These are phyloP conservation scores for Baccha elongata DNA, from an alignment of 2,888 invertebrate species.

Conservation along the genomic window DNA sequence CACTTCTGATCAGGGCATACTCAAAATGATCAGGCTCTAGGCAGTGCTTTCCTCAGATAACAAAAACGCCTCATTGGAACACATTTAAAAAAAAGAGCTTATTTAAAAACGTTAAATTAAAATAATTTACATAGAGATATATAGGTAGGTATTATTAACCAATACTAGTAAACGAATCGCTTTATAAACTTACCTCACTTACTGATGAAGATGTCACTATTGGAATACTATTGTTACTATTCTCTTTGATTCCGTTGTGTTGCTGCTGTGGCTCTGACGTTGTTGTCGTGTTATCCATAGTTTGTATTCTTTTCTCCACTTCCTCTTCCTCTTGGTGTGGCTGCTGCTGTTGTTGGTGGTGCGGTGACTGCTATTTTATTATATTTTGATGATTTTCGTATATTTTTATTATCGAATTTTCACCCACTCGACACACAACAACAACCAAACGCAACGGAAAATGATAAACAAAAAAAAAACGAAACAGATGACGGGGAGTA, in stretches of 20 bases:
- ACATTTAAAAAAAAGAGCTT: too few relatives aligned
- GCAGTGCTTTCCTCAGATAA: too few relatives aligned
- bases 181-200: conserved; percentile 58
- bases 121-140: too few relatives aligned
- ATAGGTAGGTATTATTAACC: too few relatives aligned
- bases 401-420: conserved; percentile 62
- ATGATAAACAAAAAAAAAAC: conserved; percentile 46
- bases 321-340: conserved; percentile 47
- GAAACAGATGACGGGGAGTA: conserved; percentile 62
- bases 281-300: conserved; percentile 74
- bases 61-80: too few relatives aligned
- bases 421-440: conserved; percentile 61
- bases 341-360: neutral
- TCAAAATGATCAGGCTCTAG: too few relatives aligned
- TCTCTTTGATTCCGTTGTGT: conserved; percentile 81
- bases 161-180: neutral
- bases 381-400: conserved; percentile 59
- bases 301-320: conserved; percentile 64
- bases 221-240: conserved; percentile 80
- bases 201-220: conserved; percentile 76
- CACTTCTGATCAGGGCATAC: too few relatives aligned
- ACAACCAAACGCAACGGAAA: conserved; percentile 59
- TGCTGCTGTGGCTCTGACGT: conserved; percentile 75
- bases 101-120: too few relatives aligned
- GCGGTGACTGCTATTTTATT: conserved; percentile 35